Evolutionary conservation across 2,797 vertebrate species (phyloP), one percentile per base, ranked within the genome.

Genomic region (Chaunax sp.): DNA sequence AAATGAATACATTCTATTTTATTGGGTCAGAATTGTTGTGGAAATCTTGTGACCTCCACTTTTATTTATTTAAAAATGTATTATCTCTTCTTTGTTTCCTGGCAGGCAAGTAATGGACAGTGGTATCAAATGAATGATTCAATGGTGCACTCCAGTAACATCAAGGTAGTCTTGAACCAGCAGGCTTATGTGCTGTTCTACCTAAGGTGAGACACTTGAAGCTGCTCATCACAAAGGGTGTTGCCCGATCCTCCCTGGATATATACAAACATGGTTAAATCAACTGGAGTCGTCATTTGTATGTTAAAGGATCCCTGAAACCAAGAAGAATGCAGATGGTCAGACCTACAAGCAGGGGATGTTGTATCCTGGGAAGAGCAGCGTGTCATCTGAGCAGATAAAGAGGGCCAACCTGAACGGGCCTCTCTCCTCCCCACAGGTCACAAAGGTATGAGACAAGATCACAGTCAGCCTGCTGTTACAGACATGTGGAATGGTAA

Each of bases 51-150:
- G 6, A 13, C 4, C 30, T 66, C 25, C 15, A 28, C 14, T 37
- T 58, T 52, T 3, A 28, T 43, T 64, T 45, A 40, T 40, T 26
- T 25, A 3, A 47, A 51, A 37, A 38, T 4, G 45, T 11, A 15
- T 25, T n/a, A 8, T 64, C 2, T 37, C n/a, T 16, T 38, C 3
- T 1, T 49, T n/a, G 45, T 58, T 40, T 53, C 28, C 6, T 57
- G 33, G 7, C 70, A 99, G 97, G 97, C 96, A 11, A 98, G 97
- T 88, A 98, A 94, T 0, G 97, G 97, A 16, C 97, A 98, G 83
- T 98, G 97, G 96, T 99, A 98, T 83, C 96, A 98, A 82, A 99
- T 98, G 98, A 98, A 99, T 0, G 96, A 99, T 80, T 96, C 96
- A 0, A 87, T 96, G 86, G 98, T 98, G 62, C 96, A 96, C 55